Percentiles rank a stretch among this genome's conserved stretches.
phyloP scores from a whole-genome alignment of 2,888 invertebrate genomes.

The Prosapia bicincta region DNA sequence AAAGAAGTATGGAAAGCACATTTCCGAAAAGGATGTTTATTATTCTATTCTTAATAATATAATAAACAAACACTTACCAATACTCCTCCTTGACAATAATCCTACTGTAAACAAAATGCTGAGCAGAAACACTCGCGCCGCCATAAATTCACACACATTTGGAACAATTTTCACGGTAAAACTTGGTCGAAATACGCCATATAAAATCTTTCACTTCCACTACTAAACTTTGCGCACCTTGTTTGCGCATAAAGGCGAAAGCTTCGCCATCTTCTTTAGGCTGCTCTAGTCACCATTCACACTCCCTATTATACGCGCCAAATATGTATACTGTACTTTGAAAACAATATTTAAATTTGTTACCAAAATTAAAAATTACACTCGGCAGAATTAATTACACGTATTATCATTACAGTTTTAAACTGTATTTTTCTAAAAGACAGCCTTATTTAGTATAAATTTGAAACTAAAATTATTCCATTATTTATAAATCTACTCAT shows the following conservation, averaged over 20 bases:
- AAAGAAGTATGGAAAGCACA: constrained; percentile 30
- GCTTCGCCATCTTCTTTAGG: constrained; percentile 41
- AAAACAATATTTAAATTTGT: no score
- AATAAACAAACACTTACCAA: constrained; percentile 7
- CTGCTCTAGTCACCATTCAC: constrained; percentile 21
- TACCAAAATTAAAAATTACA: no score
- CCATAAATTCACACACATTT: constrained; percentile 74
- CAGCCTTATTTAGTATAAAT: no score
- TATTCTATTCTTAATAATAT: constrained; percentile 3
- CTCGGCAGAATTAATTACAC: no score
- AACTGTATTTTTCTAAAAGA: no score
- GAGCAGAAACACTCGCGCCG: constrained; percentile 72
- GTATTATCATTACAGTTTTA: no score
- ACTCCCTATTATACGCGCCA: constrained; percentile 11
- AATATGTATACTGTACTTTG: not conserved
- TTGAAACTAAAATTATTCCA: no score
- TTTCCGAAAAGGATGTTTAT: constrained; percentile 26
- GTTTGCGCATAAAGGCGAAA: constrained; percentile 40
- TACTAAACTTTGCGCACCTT: constrained; percentile 41
- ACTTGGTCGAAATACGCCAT: constrained; percentile 42
- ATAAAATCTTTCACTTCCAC: constrained; percentile 38
- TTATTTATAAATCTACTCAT: no score
- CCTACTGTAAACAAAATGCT: constrained; percentile 59
- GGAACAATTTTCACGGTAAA: constrained; percentile 49
- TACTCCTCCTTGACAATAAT: constrained; percentile 40